These are phyloP conservation scores for Herpailurus yagouaroundi DNA, from an alignment of 2,113 vertebrate species.

Conservation along the genomic window DNA sequence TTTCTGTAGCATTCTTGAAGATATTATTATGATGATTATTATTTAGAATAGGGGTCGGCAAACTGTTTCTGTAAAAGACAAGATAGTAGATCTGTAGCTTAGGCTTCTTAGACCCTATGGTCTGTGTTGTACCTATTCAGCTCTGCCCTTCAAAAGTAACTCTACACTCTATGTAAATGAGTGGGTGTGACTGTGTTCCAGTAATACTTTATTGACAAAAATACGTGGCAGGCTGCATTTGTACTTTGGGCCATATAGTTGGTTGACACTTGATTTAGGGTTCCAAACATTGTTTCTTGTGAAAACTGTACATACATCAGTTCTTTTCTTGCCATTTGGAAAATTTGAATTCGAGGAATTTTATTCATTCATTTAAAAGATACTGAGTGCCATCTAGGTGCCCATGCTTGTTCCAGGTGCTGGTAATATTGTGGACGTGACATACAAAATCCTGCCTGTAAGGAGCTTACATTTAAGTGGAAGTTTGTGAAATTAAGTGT, in stretches of 20 bases:
- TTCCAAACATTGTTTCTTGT: background rate
- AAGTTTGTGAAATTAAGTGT: conserved; percentile 25
- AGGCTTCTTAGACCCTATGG: background rate
- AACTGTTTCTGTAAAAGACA: background rate
- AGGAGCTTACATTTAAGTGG: conserved; percentile 1
- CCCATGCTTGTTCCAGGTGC: background rate
- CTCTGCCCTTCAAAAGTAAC: background rate
- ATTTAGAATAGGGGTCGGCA: background rate
- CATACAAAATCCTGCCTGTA: background rate
- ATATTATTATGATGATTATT: background rate
- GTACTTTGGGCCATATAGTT: background rate
- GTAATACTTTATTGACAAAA: conserved; percentile 24
- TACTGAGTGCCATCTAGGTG: background rate
- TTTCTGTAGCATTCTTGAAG: background rate
- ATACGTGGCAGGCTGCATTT: background rate
- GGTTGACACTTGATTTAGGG: background rate
- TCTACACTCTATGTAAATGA: background rate
- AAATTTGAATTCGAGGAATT: conserved; percentile 38
- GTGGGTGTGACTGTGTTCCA: background rate
- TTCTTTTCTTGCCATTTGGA: background rate
- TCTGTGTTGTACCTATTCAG: background rate
- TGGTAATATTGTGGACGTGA: background rate
- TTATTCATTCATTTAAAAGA: conserved; percentile 30
- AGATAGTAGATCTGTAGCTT: background rate
- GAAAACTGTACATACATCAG: background rate